Evolutionary conservation across 2,797 vertebrate genomes (phyloP).

Genomic region (Ciconia nigra): DNA sequence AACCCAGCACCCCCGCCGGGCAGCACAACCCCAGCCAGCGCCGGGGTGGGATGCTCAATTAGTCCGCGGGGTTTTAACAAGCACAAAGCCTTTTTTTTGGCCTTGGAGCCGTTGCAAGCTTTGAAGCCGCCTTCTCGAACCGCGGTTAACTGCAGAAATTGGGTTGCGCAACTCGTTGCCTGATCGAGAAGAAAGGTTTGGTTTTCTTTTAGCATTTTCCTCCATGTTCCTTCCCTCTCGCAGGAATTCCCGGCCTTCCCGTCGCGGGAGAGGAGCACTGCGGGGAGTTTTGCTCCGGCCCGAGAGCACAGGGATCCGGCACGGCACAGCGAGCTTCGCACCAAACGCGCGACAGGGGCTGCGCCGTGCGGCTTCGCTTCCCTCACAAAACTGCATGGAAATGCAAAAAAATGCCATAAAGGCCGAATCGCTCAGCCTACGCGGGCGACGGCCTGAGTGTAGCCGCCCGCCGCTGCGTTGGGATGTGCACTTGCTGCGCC

Average conservation of each 20-base stretch:
- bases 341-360: rapidly evolving
- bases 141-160: rapidly evolving
- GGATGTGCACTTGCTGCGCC: neutral
- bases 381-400: neutral
- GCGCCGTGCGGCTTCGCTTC: too few species aligned
- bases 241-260: neutral
- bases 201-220: rapidly evolving
- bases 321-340: too few species aligned
- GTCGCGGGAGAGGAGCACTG: neutral
- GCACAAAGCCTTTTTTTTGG: neutral
- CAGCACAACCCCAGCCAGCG: too few species aligned
- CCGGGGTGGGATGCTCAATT: neutral
- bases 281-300: neutral
- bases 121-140: rapidly evolving
- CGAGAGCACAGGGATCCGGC: neutral
- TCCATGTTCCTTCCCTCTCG: rapidly evolving
- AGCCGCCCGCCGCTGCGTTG: neutral
- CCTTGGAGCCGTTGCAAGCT: neutral
- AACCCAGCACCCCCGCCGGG: neutral
- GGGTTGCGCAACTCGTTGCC: too few species aligned
- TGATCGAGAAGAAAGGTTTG: neutral
- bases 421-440: rapidly evolving
- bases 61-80: neutral
- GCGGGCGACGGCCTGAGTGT: rapidly evolving
- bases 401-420: neutral